Evolutionary conservation across 1,140 invertebrate species (phyloP).

Genomic region (Lasaia peninsularis): DNA sequence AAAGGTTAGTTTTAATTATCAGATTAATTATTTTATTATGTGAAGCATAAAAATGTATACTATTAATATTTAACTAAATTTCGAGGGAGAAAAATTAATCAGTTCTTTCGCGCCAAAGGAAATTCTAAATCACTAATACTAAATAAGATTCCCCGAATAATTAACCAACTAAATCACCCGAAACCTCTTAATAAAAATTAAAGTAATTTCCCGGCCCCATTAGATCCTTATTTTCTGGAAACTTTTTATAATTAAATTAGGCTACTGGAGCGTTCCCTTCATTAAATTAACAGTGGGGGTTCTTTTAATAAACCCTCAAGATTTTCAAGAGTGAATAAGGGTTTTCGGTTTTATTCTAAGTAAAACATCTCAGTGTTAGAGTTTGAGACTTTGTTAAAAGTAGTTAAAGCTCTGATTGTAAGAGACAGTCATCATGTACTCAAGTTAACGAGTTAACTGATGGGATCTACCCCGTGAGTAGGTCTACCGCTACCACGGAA

Average conservation of each 20-base stretch:
- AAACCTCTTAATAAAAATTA: slow-evolving; percentile 17
- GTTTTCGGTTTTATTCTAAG: slow-evolving; percentile 1
- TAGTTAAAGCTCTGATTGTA: too few relatives aligned
- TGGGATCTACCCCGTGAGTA: too few relatives aligned
- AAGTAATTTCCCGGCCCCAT: slow-evolving; percentile 22
- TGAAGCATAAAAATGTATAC: too few relatives aligned
- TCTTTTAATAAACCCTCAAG: slow-evolving; percentile 24
- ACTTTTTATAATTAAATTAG: slow-evolving; percentile 48
- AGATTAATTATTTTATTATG: too few relatives aligned
- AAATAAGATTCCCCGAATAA: neutral
- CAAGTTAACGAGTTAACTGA: too few relatives aligned
- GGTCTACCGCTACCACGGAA: too few relatives aligned
- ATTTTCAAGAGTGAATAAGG: slow-evolving; percentile 3
- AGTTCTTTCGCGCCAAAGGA: neutral
- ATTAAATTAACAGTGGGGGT: slow-evolving; percentile 35
- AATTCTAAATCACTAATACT: neutral
- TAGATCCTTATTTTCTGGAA: slow-evolving; percentile 37
- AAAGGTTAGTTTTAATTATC: too few relatives aligned
- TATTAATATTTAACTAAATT: too few relatives aligned
- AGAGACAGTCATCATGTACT: too few relatives aligned
- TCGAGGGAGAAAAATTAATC: too few relatives aligned
- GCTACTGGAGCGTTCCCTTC: slow-evolving; percentile 33
- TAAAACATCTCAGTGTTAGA: neutral
- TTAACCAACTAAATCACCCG: slow-evolving; percentile 18
- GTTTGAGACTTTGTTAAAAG: neutral